Conservation (phyloP, 2,888 invertebrate genomes). For the Lamellibrachia satsuma region DNA sequence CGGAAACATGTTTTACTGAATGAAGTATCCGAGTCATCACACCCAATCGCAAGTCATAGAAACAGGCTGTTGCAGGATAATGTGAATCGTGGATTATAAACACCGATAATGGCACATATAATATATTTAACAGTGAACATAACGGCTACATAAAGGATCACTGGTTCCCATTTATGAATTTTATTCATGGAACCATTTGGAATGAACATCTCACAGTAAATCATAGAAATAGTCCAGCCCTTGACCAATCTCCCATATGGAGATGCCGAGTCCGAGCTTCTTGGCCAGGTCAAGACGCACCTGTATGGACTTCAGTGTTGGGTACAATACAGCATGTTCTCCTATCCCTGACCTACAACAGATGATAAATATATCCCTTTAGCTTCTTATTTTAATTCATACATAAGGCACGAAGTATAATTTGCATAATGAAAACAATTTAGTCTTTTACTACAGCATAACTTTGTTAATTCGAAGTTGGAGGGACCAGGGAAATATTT, state of each 20-base stretch:
- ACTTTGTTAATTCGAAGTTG: no score
- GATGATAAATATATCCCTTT: not conserved
- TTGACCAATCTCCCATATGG: slow-evolving; percentile 97
- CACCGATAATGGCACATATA: not conserved
- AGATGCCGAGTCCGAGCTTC: slow-evolving; percentile 83
- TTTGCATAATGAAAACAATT: no score
- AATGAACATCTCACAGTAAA: slow-evolving; percentile 27
- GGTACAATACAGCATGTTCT: slow-evolving; percentile 85
- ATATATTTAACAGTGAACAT: no score
- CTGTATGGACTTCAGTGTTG: slow-evolving; percentile 86
- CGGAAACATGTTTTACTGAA: no score
- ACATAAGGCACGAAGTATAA: no score
- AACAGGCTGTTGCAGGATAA: no score
- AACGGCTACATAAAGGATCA: not conserved
- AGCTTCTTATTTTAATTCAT: not conserved
- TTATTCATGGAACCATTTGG: not conserved
- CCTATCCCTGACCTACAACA: slow-evolving; percentile 49
- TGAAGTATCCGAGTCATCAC: no score
- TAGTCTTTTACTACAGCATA: no score
- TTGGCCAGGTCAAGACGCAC: slow-evolving; percentile 81
- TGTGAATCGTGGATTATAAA: no score
- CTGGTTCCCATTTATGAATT: not conserved
- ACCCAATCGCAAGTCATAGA: no score
- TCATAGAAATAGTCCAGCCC: slow-evolving; percentile 95
- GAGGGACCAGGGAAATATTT: no score